Evolutionary conservation across 2,888 invertebrate species (phyloP).

Genomic region (Conomelus anceps): DNA sequence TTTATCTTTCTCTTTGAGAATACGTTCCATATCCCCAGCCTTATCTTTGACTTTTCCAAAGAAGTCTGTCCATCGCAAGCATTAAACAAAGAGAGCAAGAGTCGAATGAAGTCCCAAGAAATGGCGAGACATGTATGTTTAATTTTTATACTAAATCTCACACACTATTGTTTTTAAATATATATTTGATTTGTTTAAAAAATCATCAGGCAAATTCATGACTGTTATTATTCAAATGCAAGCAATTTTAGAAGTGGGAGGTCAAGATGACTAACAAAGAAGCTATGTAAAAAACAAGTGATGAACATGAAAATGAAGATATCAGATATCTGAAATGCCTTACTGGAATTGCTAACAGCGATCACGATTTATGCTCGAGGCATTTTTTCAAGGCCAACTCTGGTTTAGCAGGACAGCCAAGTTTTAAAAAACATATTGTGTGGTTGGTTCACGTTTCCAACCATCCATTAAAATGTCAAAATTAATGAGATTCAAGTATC

Average conservation of each 20-base stretch:
- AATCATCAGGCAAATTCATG: no score
- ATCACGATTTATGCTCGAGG: neutral
- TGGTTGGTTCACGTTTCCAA: neutral
- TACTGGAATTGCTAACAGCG: neutral
- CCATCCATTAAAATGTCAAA: neutral
- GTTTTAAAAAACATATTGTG: neutral
- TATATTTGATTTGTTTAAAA: no score
- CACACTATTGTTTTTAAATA: no score
- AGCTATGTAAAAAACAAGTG: neutral
- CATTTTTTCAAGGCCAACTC: neutral
- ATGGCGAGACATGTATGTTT: no score
- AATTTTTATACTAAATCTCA: no score
- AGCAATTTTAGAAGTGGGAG: neutral
- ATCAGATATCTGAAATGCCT: neutral
- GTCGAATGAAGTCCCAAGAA: no score
- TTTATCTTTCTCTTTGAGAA: slow-evolving; percentile 86
- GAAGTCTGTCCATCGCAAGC: slow-evolving; percentile 58
- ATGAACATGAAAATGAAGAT: neutral
- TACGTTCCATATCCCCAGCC: slow-evolving; percentile 85
- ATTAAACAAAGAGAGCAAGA: slow-evolving; percentile 2
- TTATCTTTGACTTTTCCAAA: slow-evolving; percentile 96
- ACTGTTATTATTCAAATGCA: no score
- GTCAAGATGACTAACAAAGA: neutral
- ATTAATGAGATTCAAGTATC: neutral
- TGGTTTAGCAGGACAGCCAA: neutral